Percentiles rank a stretch among this genome's conserved stretches.
Conservation (phyloP, 2,797 vertebrate species). For the Hyperoplus lanceolatus region DNA sequence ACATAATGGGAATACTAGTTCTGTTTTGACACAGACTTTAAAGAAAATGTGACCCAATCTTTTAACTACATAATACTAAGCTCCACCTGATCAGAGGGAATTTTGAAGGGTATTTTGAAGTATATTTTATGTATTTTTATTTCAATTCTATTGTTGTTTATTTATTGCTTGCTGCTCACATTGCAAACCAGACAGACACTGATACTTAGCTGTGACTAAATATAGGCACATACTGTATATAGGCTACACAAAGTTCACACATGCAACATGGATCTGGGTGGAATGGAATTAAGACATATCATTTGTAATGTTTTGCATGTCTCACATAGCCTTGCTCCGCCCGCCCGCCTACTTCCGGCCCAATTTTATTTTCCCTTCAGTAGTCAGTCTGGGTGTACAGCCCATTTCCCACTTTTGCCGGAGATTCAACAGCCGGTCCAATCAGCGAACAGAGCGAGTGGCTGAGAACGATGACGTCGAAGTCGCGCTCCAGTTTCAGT, state of each 20-base stretch:
- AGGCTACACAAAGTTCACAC: slow-evolving; percentile 13
- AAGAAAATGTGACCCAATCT: background rate
- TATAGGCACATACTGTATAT: background rate
- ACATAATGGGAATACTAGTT: background rate
- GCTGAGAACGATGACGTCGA: too few relatives aligned
- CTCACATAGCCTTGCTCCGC: too few relatives aligned
- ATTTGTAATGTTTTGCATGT: too few relatives aligned
- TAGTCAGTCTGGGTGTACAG: too few relatives aligned
- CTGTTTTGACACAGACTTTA: background rate
- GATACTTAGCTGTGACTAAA: background rate
- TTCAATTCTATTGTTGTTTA: background rate
- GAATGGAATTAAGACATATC: slow-evolving; percentile 2
- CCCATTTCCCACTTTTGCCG: too few relatives aligned
- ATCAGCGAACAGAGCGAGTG: too few relatives aligned
- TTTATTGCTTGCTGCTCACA: background rate
- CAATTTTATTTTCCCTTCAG: too few relatives aligned
- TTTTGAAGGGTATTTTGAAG: background rate
- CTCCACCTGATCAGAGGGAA: background rate
- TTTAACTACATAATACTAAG: background rate
- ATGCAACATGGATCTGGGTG: background rate
- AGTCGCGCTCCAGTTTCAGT: too few relatives aligned
- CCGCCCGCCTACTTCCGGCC: too few relatives aligned
- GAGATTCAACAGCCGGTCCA: too few relatives aligned
- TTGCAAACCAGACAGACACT: background rate
- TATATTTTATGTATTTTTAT: background rate